These are phyloP conservation scores for Labroides dimidiatus DNA, from an alignment of 2,797 vertebrate species.

Conservation along the genomic window DNA sequence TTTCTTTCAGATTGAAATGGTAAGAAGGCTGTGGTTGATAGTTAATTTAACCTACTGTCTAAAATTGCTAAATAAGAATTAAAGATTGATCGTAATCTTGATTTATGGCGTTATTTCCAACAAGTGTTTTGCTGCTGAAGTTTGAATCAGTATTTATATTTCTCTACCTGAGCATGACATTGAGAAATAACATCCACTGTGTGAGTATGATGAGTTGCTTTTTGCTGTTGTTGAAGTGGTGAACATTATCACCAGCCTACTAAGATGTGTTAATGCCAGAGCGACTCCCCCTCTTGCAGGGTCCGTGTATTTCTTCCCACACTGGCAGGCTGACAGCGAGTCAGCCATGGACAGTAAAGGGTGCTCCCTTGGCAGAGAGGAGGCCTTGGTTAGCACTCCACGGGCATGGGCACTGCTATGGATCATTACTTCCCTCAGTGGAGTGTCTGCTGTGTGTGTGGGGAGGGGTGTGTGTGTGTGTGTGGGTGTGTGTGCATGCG, in stretches of 20 bases:
- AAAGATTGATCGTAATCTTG: too few species aligned
- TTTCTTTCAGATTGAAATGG: too few species aligned
- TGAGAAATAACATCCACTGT: neutral
- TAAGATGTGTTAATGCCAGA: constrained; percentile 28
- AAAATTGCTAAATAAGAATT: too few species aligned
- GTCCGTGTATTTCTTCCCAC: constrained; percentile 43
- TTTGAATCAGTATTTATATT: neutral
- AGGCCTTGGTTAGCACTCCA: constrained; percentile 69
- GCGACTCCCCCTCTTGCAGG: constrained; percentile 46
- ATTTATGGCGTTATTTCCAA: too few species aligned
- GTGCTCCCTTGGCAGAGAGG: constrained; percentile 67
- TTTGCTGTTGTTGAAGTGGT: constrained; percentile 19
- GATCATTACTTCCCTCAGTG: constrained; percentile 80
- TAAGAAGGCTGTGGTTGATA: too few species aligned
- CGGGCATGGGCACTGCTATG: constrained; percentile 69
- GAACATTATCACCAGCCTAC: constrained; percentile 15
- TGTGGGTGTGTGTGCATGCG: constrained; percentile 4
- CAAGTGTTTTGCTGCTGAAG: neutral
- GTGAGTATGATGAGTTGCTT: neutral
- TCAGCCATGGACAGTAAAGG: constrained; percentile 67
- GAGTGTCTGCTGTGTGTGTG: constrained; percentile 33
- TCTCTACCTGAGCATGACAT: neutral
- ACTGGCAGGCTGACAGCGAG: constrained; percentile 58
- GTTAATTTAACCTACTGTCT: too few species aligned
- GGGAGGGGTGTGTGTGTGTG: constrained; percentile 4